Evolutionary conservation across 2,113 vertebrate species (phyloP), one percentile per base, ranked within the genome.

Genomic region (Anolis sagrei): DNA sequence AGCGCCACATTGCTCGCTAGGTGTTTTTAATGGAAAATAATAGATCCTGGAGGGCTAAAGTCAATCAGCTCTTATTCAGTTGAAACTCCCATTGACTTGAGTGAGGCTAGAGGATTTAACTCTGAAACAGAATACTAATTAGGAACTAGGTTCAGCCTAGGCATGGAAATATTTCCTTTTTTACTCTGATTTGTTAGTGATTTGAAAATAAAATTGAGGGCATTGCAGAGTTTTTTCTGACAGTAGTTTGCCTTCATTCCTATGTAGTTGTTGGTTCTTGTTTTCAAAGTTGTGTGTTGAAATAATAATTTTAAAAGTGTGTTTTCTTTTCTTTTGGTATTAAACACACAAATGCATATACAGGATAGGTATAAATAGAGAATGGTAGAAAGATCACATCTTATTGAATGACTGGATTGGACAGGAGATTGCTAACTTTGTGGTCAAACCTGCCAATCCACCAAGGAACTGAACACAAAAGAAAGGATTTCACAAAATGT

Each of bases 1-100:
- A 8, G 58, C 81, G 7, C 87, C 73, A 61, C 85, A 66, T 72
- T 62, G 0, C 79, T 82, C 84, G 29, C 79, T 49, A 62, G 84
- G 78, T 91, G 74, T 0, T 91, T 92, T 16, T n/a, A 73, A 72
- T 79, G 89, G 0, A 77, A 89, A 85, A 49, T 7, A 86, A 68
- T 82, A 79, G 29, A 7, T 88, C 69, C 82, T 82, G 51, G 34
- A 90, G 85, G 90, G 78, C 84, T 72, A 76, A 86, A 85, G 73
- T 70, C 82, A 86, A 77, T 86, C 79, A 75, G 79, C 58, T 79
- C 79, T 86, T 82, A 79, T 79, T 85, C 80, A 48, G 79, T 66
- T 73, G 76, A 74, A 82, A 68, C 68, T 82, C 83, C 62, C 48
- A 58, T 83, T 64, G 76, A 84, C 79, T 82, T 39, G 76, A 78